These are phyloP conservation scores for Triplophysa tibetana DNA, from an alignment of 2,113 vertebrate species.

Conservation along the genomic window DNA sequence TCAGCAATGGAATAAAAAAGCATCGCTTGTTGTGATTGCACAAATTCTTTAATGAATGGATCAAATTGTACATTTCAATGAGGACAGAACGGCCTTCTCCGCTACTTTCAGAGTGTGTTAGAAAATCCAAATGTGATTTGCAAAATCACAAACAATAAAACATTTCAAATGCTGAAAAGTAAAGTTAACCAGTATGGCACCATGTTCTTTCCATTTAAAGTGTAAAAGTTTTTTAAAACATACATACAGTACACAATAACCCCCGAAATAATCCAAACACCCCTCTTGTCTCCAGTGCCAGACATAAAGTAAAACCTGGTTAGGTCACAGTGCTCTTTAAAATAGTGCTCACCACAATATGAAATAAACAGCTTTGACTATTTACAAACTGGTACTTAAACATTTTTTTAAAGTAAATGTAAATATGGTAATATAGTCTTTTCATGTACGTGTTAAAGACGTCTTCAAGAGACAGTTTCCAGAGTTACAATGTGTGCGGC, in stretches of 20 bases:
- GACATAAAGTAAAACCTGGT: slow-evolving; percentile 51
- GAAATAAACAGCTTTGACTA: slow-evolving; percentile 51
- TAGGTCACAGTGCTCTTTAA: slow-evolving; percentile 56
- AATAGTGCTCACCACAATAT: slow-evolving; percentile 62
- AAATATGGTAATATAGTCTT: slow-evolving; percentile 13
- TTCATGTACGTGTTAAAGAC: slow-evolving; percentile 15
- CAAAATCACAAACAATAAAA: slow-evolving; percentile 33
- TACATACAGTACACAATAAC: slow-evolving; percentile 54
- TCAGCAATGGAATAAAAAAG: not conserved
- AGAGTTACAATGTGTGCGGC: not conserved
- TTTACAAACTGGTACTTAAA: slow-evolving; percentile 43
- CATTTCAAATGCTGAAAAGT: slow-evolving; percentile 33
- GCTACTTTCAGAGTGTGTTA: slow-evolving; percentile 57
- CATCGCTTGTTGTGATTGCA: slow-evolving; percentile 58
- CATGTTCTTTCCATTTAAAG: slow-evolving; percentile 52
- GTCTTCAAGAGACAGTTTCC: not conserved
- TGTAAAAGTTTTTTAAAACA: slow-evolving; percentile 51
- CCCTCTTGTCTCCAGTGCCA: slow-evolving; percentile 59
- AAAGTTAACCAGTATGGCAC: slow-evolving; percentile 61
- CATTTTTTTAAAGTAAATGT: slow-evolving; percentile 18
- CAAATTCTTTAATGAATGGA: slow-evolving; percentile 71
- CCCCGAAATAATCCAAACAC: slow-evolving; percentile 55
- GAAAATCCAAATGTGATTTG: slow-evolving; percentile 54
- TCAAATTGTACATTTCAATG: slow-evolving; percentile 63
- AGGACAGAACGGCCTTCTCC: slow-evolving; percentile 51